Conservation (phyloP, 2,113 vertebrate genomes). For the Coreoperca whiteheadi region DNA sequence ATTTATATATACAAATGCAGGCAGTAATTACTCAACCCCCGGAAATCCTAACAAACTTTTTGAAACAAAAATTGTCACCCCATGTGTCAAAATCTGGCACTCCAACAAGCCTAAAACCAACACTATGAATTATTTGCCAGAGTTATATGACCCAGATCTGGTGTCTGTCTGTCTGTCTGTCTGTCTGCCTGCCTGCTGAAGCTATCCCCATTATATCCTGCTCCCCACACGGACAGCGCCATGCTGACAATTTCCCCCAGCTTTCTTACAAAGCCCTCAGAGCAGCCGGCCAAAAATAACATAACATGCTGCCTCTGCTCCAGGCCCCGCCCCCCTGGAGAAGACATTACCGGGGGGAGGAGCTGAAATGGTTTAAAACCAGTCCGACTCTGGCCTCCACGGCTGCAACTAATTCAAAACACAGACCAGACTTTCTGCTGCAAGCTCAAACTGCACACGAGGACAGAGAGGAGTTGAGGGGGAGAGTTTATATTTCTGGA, state of each 20-base stretch:
- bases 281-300: constrained; percentile 83
- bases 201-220: constrained; percentile 74
- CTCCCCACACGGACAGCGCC: constrained; percentile 79
- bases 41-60: background rate
- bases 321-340: constrained; percentile 68
- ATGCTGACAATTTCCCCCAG: constrained; percentile 78
- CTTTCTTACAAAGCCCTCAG: constrained; percentile 79
- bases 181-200: constrained; percentile 66
- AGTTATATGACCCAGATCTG: constrained; percentile 67
- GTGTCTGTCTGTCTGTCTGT: constrained; percentile 46
- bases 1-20: no score
- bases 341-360: constrained; percentile 65
- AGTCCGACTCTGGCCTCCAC: constrained; percentile 67
- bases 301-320: constrained; percentile 74
- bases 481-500: constrained; percentile 70
- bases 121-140: constrained; percentile 36
- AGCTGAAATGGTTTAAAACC: constrained; percentile 61
- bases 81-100: constrained; percentile 25
- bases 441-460: constrained; percentile 48
- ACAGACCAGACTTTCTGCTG: constrained; percentile 71
- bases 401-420: constrained; percentile 81
- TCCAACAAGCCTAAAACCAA: constrained; percentile 20
- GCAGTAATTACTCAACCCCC: no score
- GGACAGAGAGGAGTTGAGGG: constrained; percentile 49
- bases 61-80: background rate